Evolutionary conservation across 92 coral and sea anemone species (phyloP), one percentile per base, ranked within the genome.

Genomic region (Phenganax subtilis): DNA sequence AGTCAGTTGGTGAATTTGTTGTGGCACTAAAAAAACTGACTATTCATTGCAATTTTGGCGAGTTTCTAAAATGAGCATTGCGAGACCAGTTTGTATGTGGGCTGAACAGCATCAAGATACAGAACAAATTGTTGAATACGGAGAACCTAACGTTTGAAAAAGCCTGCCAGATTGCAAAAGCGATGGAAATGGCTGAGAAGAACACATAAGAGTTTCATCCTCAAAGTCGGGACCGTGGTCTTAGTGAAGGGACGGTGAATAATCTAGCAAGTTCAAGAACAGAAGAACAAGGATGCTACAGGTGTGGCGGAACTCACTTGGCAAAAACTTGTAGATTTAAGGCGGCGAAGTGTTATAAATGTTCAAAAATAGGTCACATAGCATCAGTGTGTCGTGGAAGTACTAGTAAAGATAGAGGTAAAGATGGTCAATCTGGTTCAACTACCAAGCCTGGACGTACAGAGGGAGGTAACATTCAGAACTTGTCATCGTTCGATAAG

Each of bases 81-180:
- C 52, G 86, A 54, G 92, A 89, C 79, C 86, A 88, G 9, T 85
- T 89, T 12, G 90, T 89, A 0, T 87, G 90, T 76, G 92, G 92
- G 0, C 75, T 85, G 27, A 75, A 47, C 84, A 77, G 85, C 44
- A 51, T n/a, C 11, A 81, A 80, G 55, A 89, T 84, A 30, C 88
- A 89, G 64, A 89, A 87, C n/a, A 84, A 85, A 47, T 67, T 85
- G 16, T 55, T 90, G 70, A 37, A 37, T 37, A 37, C 47, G 0
- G 82, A 20, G 7, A 85, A 86, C 12, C 87, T 84, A 6, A 89
- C 85, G 29, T 87, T 89, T 55, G 84, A 89, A 14, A 20, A 57
- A 57, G 88, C 88, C 16, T 82, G 83, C 66, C 74, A 86, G 14
- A 84, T 86, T 30, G 87, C 91, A 0, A 78, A 78, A 47, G 31